Base-by-base conservation (phyloP, 2,888 invertebrate genomes). In the Hoplodrina ambigua region DNA sequence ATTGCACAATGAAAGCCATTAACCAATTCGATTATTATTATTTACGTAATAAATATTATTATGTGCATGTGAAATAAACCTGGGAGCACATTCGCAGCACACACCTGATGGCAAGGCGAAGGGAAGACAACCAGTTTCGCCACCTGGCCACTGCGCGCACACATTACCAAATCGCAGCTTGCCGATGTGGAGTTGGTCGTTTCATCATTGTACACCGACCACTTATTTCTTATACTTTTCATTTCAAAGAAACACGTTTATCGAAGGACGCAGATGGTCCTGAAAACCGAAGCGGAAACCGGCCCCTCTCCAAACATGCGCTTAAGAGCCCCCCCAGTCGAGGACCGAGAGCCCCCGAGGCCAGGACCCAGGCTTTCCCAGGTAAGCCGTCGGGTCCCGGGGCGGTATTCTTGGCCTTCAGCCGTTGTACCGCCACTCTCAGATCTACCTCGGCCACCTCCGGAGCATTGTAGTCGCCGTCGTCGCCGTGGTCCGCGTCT, bases 81-180 rank as follows among this genome's bases (percentile, higher is more conserved):
- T 89, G 80, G 78, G 84, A 81, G 82, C 82, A 85, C 86, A 87
- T 81, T 88, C 84, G 85, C 85, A 80, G 78, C 87, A 86, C 86
- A 86, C 91, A 93, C 89, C 90, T 92, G 91, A 91, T 89, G 84
- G 77, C 86, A 87, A 82, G 79, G 75, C 85, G 85, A 87, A 86
- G 88, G 88, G 87, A 86, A 86, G 83, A 84, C 86, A 94, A 94
- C 94, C 92, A 93, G 94, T 94, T 94, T 91, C 79, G 75, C 89
- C 93, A 93, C 88, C 92, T 93, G 92, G 92, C 85, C 81, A 77
- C 79, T 74, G 81, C 82, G 82, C 78, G 81, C 85, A 89, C 82
- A 84, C 86, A 84, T 84, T 85, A 81, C 85, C 75, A 85, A 88
- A 86, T 84, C 82, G 71, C 83, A 85, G 80, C 84, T 84, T 86